Base-by-base conservation (phyloP, 2,888 invertebrate species). In the Achlya flavicornis region DNA sequence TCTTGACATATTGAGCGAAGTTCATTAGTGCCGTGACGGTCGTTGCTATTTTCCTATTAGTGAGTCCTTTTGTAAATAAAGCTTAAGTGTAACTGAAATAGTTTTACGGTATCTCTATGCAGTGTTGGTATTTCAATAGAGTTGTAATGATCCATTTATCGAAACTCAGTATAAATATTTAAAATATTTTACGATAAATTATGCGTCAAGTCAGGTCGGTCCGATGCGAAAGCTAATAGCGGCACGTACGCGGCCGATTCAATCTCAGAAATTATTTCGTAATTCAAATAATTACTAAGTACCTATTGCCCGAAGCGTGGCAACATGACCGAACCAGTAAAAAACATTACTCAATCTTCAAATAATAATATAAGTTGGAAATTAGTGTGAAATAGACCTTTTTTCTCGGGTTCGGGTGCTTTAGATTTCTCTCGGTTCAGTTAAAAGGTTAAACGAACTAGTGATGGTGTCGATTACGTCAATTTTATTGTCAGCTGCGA, bases 21-120 rank as follows among this genome's bases (percentile, higher is more conserved):
- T 88, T 92, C 86, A 78, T 74, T 85, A 76, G 90, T 92, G 91
- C 91, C 93, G 91, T 92, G 88, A 91, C 91, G 91, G 87, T 92
- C 89, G 89, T 92, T 89, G 87, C 85, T 87, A 84, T 87, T 89
- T 90, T 92, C 90, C 90, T 92, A 92, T 85, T 92, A 92, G 91
- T 89, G 90, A 90, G 89, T 90, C 88, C 85, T 90, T 84, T 87
- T 92, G 92, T 92, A 90, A 85, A 91, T 92, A 90, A 81, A 80
- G 74, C 85, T 83, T 89, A 89, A 85, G 71, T 85, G 81, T 88
- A 87, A 86, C 84, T 82, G 81, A 85, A 84, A 76, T 82, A 85
- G 81, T 82, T 79, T 79, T 84, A 83, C 80, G 80, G 70, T 82
- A 82, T 81, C 76, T 78, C 78, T 85, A 79, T 77, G 87, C 80